These are phyloP conservation scores for Tenodera sinensis DNA, from an alignment of 2,888 invertebrate species.

Conservation along the genomic window DNA sequence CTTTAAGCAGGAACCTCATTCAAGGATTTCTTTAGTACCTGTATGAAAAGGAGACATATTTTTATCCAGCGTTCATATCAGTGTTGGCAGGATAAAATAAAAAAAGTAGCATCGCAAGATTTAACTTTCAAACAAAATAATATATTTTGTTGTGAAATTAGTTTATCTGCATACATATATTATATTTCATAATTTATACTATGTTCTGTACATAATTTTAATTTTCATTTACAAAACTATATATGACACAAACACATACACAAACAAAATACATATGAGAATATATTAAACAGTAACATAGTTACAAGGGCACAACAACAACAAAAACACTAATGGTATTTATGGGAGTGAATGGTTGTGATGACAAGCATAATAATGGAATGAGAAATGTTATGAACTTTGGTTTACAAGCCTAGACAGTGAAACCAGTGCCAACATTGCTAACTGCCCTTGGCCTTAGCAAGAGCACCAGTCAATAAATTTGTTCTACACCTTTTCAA, in stretches of 20 bases:
- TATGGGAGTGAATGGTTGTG: background rate
- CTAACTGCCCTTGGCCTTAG: background rate
- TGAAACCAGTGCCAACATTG: background rate
- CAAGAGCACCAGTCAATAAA: background rate
- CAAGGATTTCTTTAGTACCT: no score
- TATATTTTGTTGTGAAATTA: background rate
- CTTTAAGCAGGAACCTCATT: no score
- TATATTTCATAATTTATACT: conserved; percentile 24
- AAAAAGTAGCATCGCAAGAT: background rate
- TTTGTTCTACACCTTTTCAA: background rate
- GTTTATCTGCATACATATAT: background rate
- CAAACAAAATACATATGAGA: background rate
- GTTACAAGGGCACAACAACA: background rate
- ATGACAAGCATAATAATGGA: background rate
- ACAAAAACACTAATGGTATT: background rate
- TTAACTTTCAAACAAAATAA: background rate
- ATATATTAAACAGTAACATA: background rate
- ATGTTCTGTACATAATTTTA: conserved; percentile 23
- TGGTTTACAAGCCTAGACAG: background rate
- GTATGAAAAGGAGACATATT: no score
- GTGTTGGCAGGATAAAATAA: no score
- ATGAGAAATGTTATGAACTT: background rate
- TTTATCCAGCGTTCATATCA: no score
- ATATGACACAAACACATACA: background rate
- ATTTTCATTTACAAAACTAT: conserved; percentile 22